Percentiles rank a stretch among this genome's conserved stretches.
Evolutionary conservation across 2,797 vertebrate species (phyloP).

Genomic region (Crax fasciolata): DNA sequence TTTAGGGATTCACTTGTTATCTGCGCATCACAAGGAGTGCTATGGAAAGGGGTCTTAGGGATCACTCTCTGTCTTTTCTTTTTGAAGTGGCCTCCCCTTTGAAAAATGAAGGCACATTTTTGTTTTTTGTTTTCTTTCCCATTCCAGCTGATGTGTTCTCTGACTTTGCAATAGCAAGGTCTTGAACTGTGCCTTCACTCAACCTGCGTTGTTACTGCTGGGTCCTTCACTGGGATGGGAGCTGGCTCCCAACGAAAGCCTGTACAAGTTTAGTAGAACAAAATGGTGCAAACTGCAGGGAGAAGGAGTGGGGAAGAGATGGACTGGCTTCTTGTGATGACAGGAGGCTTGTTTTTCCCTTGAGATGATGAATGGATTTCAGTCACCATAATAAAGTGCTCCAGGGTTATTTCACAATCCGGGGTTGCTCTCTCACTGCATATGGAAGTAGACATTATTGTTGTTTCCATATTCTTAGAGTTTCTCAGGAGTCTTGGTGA

Average conservation of each 20-base stretch:
- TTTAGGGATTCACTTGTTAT: neutral
- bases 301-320: neutral
- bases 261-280: neutral
- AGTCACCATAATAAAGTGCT: slow-evolving; percentile 32
- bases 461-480: slow-evolving; percentile 5
- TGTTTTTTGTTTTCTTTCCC: neutral
- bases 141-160: neutral
- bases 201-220: neutral
- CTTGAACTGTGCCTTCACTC: neutral
- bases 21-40: neutral
- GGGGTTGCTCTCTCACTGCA: slow-evolving; percentile 3
- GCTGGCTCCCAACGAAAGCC: neutral
- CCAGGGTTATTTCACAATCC: slow-evolving; percentile 8
- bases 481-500: neutral
- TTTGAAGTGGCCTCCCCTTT: neutral
- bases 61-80: neutral
- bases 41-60: neutral
- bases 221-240: neutral
- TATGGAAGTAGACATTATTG: slow-evolving; percentile 14
- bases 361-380: neutral
- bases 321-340: neutral
- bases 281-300: neutral
- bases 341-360: neutral
- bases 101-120: neutral
- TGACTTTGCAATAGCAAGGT: neutral